These are phyloP conservation scores for Peromyscus leucopus DNA, from an alignment of 2,113 vertebrate species.

Conservation along the genomic window DNA sequence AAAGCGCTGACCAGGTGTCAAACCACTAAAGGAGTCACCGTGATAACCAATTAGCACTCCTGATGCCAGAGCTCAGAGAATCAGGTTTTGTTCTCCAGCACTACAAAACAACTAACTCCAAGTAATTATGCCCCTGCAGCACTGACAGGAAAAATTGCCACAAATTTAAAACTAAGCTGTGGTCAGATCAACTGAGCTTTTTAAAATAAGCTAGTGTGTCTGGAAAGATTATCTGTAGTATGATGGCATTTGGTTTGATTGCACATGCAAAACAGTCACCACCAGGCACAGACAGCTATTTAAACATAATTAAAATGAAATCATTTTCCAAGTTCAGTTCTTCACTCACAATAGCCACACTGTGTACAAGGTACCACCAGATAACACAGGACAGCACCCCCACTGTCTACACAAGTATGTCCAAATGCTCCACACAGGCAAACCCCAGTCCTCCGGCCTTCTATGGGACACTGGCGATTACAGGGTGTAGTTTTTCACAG, in stretches of 20 bases:
- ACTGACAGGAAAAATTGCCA: constrained; percentile 22
- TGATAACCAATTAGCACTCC: neutral
- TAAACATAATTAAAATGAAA: constrained; percentile 30
- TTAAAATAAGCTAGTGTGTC: constrained; percentile 29
- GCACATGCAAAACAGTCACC: neutral
- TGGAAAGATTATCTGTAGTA: neutral
- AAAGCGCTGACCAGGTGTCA: neutral
- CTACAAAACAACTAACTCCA: neutral
- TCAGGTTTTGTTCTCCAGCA: neutral
- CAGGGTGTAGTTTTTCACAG: neutral
- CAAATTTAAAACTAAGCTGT: constrained; percentile 38
- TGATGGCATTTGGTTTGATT: neutral
- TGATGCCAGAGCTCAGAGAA: neutral
- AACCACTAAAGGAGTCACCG: neutral
- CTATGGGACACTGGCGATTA: neutral
- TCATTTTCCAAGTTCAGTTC: neutral
- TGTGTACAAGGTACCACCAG: neutral
- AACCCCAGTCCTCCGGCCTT: neutral
- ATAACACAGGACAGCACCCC: neutral
- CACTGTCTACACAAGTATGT: neutral
- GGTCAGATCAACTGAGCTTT: constrained; percentile 33
- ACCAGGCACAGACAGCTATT: neutral
- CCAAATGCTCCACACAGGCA: neutral
- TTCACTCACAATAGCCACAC: neutral
- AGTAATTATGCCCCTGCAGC: neutral